phyloP scores from a whole-genome alignment of 2,797 vertebrate genomes.

The Hyperoplus lanceolatus region DNA sequence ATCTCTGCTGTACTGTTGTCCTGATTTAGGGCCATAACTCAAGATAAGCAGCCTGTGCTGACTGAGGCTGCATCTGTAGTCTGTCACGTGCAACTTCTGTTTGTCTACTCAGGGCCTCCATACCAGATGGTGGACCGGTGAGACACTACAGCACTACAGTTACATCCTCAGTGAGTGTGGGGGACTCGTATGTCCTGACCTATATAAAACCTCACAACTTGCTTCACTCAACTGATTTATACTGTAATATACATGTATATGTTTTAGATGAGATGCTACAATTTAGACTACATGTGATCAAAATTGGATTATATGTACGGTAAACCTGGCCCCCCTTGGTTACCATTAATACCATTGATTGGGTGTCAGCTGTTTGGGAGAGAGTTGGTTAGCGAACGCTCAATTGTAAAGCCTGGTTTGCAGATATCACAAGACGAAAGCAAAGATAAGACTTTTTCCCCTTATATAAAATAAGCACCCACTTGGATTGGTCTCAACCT shows the following conservation, averaged over 20 bases:
- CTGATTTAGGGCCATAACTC: slow-evolving; percentile 57
- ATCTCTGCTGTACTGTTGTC: slow-evolving; percentile 46
- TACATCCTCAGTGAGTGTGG: slow-evolving; percentile 57
- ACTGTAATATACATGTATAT: neutral
- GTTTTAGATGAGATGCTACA: neutral
- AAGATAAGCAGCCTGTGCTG: slow-evolving; percentile 70
- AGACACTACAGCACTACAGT: slow-evolving; percentile 55
- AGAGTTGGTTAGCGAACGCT: neutral
- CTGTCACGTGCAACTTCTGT: slow-evolving; percentile 48
- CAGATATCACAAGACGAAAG: neutral
- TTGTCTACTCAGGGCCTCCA: slow-evolving; percentile 40
- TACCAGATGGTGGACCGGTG: slow-evolving; percentile 54
- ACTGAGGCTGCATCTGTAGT: slow-evolving; percentile 27
- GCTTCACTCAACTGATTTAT: slow-evolving; percentile 1
- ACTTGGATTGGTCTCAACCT: neutral
- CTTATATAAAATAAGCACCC: neutral
- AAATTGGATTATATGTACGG: neutral
- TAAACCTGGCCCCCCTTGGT: neutral
- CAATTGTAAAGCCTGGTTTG: neutral
- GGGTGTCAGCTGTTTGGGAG: neutral
- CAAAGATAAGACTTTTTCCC: neutral
- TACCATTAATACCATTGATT: neutral
- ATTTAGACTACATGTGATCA: neutral
- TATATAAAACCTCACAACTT: slow-evolving; percentile 5
- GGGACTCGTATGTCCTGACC: neutral